Conservation (phyloP, 2,113 vertebrate species). For the Spea bombifrons region DNA sequence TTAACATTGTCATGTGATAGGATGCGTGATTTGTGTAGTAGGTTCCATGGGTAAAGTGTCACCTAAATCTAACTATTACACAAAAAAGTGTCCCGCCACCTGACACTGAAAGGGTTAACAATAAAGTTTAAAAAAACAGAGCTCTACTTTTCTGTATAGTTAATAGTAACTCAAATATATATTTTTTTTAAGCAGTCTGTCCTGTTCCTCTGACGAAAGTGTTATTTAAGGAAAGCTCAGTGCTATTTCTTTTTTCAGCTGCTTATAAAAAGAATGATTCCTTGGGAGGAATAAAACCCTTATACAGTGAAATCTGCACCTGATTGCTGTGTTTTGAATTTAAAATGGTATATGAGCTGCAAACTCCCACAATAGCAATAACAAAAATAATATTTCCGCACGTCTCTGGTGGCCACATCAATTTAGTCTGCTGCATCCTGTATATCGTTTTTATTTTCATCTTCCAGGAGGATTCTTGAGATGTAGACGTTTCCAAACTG, state of each 20-base stretch:
- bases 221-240: not conserved
- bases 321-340: conserved; percentile 3
- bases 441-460: conserved; percentile 6
- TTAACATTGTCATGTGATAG: too few relatives aligned
- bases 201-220: not conserved
- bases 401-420: not conserved
- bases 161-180: too few relatives aligned
- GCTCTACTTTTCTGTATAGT: too few relatives aligned
- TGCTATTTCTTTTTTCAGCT: not conserved
- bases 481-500: not conserved
- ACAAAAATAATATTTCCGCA: conserved; percentile 4
- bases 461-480: conserved; percentile 9
- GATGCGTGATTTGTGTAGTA: too few relatives aligned
- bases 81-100: too few relatives aligned
- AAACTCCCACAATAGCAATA: not conserved
- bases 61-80: too few relatives aligned
- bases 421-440: conserved; percentile 20
- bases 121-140: too few relatives aligned
- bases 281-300: not conserved
- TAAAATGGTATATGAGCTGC: not conserved
- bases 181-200: too few relatives aligned
- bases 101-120: too few relatives aligned
- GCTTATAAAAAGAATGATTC: not conserved
- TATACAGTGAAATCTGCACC: not conserved
- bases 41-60: too few relatives aligned